phyloP scores from a whole-genome alignment of 2,797 vertebrate genomes.

The Poeciliopsis turneri region DNA sequence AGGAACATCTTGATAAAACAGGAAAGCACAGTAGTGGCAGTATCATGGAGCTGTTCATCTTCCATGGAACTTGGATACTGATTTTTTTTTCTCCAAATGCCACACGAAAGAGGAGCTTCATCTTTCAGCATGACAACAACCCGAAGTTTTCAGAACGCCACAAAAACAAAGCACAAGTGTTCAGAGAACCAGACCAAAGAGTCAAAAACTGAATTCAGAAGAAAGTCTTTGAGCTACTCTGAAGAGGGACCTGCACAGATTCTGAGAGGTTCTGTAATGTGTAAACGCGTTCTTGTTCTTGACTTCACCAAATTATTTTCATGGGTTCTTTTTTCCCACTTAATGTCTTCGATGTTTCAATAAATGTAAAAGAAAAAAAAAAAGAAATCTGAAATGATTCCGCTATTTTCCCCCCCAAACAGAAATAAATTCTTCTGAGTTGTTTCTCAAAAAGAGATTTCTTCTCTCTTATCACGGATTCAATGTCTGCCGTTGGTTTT shows the following conservation, averaged over 20 bases:
- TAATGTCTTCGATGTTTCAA: not conserved
- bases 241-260: not conserved
- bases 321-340: not conserved
- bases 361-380: not conserved
- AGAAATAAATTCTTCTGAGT: not conserved
- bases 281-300: not conserved
- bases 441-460: not conserved
- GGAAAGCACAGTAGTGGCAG: not conserved
- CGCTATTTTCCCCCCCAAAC: not conserved
- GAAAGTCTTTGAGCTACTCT: not conserved
- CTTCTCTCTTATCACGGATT: not conserved
- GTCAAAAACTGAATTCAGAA: not conserved
- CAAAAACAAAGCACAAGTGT: not conserved
- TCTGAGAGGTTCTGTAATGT: not conserved
- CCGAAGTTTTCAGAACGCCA: no score
- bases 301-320: not conserved
- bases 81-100: not conserved
- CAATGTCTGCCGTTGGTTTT: not conserved
- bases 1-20: not conserved
- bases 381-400: not conserved
- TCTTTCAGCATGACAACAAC: no score
- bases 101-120: not conserved
- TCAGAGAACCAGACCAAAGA: not conserved
- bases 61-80: not conserved
- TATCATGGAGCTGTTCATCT: not conserved